These are phyloP conservation scores for Andrena praecox DNA, from an alignment of 2,888 invertebrate genomes.

Conservation along the genomic window DNA sequence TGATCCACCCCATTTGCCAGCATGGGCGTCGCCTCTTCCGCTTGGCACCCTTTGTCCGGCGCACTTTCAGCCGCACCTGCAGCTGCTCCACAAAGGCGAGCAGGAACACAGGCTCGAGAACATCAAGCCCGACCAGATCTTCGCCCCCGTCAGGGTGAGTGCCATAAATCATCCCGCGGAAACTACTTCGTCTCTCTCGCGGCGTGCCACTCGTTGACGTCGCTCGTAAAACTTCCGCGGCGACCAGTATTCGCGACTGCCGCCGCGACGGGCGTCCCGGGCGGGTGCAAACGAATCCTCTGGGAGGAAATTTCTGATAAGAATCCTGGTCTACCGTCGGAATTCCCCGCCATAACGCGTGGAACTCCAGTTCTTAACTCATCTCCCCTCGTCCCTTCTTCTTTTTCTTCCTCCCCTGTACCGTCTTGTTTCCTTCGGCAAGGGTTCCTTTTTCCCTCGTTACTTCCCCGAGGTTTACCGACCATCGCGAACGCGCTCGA, in stretches of 20 bases:
- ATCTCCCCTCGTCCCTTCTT: not conserved
- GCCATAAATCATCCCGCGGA: slow-evolving; percentile 53
- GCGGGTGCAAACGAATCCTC: not conserved
- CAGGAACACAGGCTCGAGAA: slow-evolving; percentile 81
- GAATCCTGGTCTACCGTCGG: slow-evolving; percentile 3
- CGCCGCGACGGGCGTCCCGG: not conserved
- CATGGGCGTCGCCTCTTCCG: slow-evolving; percentile 85
- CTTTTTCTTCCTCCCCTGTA: not conserved
- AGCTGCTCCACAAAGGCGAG: slow-evolving; percentile 83
- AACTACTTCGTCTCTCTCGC: slow-evolving; percentile 20
- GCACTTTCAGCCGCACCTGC: slow-evolving; percentile 86
- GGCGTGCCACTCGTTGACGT: slow-evolving; percentile 17
- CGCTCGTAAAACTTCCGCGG: slow-evolving; percentile 36
- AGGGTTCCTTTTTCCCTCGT: not conserved
- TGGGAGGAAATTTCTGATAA: slow-evolving; percentile 10
- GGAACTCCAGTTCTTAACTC: not conserved
- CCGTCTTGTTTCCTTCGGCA: not conserved
- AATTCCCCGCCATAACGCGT: not conserved
- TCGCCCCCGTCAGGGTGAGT: slow-evolving; percentile 85
- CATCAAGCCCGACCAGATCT: slow-evolving; percentile 85
- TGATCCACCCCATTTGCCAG: slow-evolving; percentile 85
- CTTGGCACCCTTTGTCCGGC: slow-evolving; percentile 86
- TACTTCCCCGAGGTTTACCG: not conserved
- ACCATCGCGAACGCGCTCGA: not conserved
- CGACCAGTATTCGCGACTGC: slow-evolving; percentile 19